These are phyloP conservation scores for Euleptes europaea DNA, from an alignment of 2,113 vertebrate genomes.

Conservation along the genomic window DNA sequence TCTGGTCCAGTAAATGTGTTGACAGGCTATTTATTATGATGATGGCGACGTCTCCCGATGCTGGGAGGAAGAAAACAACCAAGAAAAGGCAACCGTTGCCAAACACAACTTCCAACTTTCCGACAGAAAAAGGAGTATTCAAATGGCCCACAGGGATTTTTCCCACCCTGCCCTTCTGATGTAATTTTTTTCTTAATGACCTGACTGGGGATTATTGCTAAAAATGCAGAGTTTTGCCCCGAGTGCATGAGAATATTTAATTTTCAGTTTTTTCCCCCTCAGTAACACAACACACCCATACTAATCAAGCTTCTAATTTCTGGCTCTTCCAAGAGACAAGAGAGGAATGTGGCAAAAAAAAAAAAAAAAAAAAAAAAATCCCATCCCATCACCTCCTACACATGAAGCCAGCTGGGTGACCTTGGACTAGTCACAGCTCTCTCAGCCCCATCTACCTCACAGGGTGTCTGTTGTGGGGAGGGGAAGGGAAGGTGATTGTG, in stretches of 20 bases:
- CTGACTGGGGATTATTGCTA: neutral
- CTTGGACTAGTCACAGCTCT: no score
- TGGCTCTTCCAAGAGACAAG: neutral
- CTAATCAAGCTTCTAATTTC: neutral
- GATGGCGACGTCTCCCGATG: conserved; percentile 57
- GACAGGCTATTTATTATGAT: conserved; percentile 74
- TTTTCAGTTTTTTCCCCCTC: neutral
- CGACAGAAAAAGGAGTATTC: neutral
- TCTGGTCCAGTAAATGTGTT: conserved; percentile 72
- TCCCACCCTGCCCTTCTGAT: neutral
- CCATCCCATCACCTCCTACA: no score
- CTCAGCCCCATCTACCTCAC: no score
- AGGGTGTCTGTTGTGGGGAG: no score
- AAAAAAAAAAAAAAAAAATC: no score
- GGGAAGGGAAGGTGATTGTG: no score
- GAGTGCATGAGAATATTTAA: neutral
- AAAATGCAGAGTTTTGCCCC: neutral
- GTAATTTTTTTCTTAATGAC: neutral
- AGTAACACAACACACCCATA: neutral
- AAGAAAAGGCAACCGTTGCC: conserved; percentile 44
- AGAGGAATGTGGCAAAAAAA: no score
- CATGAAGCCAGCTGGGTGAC: no score
- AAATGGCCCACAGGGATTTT: conserved; percentile 18
- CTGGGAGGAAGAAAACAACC: conserved; percentile 51
- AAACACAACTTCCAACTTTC: conserved; percentile 41